Conservation (phyloP, 2,113 vertebrate species). For the Anseranas semipalmata region DNA sequence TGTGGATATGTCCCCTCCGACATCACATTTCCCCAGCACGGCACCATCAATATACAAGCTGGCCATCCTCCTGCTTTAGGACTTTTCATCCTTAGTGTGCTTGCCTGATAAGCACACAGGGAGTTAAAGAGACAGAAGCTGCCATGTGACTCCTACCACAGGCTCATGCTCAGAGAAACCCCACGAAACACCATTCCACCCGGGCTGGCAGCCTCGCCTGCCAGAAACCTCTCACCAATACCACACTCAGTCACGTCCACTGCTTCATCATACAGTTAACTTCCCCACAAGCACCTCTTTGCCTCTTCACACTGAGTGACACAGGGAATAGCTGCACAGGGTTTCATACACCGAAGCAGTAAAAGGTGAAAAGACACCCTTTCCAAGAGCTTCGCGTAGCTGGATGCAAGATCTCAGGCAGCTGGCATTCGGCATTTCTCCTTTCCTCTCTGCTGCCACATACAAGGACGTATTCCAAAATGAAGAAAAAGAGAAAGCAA, state of each 20-base stretch:
- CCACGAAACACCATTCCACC: background rate
- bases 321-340: background rate
- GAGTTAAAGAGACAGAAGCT: background rate
- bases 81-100: background rate
- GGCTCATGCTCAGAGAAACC: background rate
- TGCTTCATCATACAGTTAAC: background rate
- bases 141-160: background rate
- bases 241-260: background rate
- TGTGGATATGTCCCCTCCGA: background rate
- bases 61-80: background rate
- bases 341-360: accelerated
- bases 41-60: background rate
- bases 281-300: background rate
- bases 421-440: background rate
- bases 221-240: background rate
- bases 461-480: background rate
- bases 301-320: background rate
- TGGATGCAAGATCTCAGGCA: background rate
- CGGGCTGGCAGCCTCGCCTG: accelerated
- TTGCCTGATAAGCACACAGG: background rate
- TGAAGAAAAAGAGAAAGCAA: background rate
- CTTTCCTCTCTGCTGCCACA: background rate
- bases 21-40: accelerated
- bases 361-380: background rate
- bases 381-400: accelerated